Base-by-base conservation (phyloP, 1,140 invertebrate species). In the Camponotus pennsylvanicus region DNA sequence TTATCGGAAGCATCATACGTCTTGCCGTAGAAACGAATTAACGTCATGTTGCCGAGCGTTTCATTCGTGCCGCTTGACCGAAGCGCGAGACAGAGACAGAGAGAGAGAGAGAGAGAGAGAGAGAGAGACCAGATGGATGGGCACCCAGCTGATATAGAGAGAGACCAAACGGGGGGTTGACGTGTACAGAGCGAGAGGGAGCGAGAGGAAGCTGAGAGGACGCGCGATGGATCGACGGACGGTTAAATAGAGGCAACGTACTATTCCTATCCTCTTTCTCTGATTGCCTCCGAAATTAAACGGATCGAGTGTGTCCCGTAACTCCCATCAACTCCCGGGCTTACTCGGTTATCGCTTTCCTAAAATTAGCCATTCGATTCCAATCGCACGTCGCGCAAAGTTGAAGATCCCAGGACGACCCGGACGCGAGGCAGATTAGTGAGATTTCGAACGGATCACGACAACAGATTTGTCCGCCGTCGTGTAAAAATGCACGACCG, bases 11-110 rank as follows among this genome's bases (percentile, higher is more conserved):
- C 76, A 87, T 87, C 89, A 87, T 90, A 90, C 89, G 88, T 90
- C 86, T 90, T 89, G 79, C 79, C 40, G 71, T 66, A 61, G 87
- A 86, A 88, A 91, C 86, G 90, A 91, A 88, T 92, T 91, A 91
- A 92, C 88, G 90, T 91, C 86, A 89, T 85, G 87, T 85, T 91
- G 73, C 59, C 63, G 45, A 13, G 63, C 80, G 75, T 83, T 86
- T 78, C 77, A 64, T 78, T 80, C 67, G 64, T 71, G 45, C 75
- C 67, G 80, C 70, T 83, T 64, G 90, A 87, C 67, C 66, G 69
- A 32, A 61, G 18, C 63, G 49, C 37, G 27, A 7, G n/a, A 49
- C 0, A 49, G 11, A 49, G 3, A 45, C 11, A 45, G 42, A 13
- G 9, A 45, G 42, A 45, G 32, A 34, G 73, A 86, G 85, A 87